Evolutionary conservation across 64 coral and sea anemone genomes (phyloP).

Genomic region (Porites lutea): DNA sequence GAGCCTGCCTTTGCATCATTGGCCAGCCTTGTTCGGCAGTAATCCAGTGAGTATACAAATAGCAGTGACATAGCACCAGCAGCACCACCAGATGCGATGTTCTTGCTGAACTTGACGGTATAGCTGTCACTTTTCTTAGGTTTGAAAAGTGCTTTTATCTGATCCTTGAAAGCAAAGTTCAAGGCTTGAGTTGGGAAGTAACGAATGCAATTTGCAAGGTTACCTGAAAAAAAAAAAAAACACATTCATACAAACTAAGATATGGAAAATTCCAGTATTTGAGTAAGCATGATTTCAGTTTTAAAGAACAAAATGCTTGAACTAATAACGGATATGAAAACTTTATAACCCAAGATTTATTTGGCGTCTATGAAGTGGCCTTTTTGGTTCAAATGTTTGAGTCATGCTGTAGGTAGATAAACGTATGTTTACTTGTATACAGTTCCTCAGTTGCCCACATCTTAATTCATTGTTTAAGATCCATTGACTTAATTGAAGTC

Average conservation of each 20-base stretch:
- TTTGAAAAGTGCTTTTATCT: slow-evolving; percentile 94
- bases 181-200: slow-evolving; percentile 98
- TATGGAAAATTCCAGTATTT: no score
- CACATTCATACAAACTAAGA: not conserved
- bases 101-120: slow-evolving; percentile 83
- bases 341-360: no score
- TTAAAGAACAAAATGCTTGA: not conserved
- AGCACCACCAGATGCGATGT: slow-evolving; percentile 94
- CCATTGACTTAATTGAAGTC: no score
- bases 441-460: no score
- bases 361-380: no score
- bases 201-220: slow-evolving; percentile 97
- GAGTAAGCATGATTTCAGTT: not conserved
- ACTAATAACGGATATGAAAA: not conserved
- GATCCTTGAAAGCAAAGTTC: slow-evolving; percentile 99
- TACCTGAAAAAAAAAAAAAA: slow-evolving; percentile 66
- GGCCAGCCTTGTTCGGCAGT: slow-evolving; percentile 97
- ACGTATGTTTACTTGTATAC: no score
- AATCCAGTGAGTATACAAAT: slow-evolving; percentile 98
- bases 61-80: slow-evolving; percentile 97
- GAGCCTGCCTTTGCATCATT: slow-evolving; percentile 93
- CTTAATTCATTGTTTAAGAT: no score
- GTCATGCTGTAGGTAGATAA: no score
- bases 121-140: slow-evolving; percentile 87
- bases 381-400: no score